Evolutionary conservation across 1,140 invertebrate genomes (phyloP), one percentile per base, ranked within the genome.

Genomic region (Sycophaga agraensis): DNA sequence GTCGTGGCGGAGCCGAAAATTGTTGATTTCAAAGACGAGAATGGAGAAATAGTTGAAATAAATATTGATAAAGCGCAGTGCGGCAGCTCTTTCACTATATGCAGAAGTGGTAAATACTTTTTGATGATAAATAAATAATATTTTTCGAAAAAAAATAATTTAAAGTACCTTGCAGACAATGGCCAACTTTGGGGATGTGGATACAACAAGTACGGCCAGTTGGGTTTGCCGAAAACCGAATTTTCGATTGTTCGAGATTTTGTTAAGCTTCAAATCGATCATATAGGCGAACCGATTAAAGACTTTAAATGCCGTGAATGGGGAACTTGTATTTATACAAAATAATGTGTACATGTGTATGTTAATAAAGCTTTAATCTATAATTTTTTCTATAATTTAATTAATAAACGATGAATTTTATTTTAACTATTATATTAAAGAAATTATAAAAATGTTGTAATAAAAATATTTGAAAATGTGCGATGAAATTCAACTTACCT

Each of bases 121-220:
- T 45, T 63, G n/a, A n/a, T n/a, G n/a, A n/a, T 61, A 21, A 28
- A 16, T 49, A 16, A 49, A 45, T 31, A 4, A 31, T 31, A 31
- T 31, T 6, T 31, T 11, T 31, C 11, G 28, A 6, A 31, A 31
- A 31, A 6, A 31, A 6, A 6, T 59, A 16, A 5, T 50, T 55
- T 45, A 57, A 48, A 64, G 22, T 39, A 24, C 43, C 19, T 50
- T 50, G 19, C 3, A 63, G 65, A 56, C 21, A 37, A 0, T 68
- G 82, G 83, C 12, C 75, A 80, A 26, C 66, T 92, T 14, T 90
- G 86, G 85, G 87, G 86, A 5, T 83, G 83, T 70, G 91, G 91
- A 34, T 88, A 82, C 69, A 91, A 91, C 75, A 87, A 87, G 67
- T 90, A 90, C 73, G 86, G 87, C 1, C 91, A 93, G 68, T 69